phyloP scores from a whole-genome alignment of 2,113 vertebrate genomes.

The Zingel zingel region DNA sequence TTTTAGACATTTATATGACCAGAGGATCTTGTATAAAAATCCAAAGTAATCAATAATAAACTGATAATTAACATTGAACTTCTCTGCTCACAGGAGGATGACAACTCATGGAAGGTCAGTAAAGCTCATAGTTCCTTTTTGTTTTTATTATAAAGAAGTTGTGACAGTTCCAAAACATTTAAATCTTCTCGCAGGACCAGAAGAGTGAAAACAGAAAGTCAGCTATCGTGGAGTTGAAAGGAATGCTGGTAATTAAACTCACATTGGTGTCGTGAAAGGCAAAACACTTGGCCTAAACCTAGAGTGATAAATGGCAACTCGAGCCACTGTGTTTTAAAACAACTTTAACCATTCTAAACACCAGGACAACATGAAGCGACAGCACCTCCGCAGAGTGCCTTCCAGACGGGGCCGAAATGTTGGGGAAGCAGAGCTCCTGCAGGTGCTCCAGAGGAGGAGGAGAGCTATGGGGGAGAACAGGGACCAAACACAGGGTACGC shows the following conservation, averaged over 20 bases:
- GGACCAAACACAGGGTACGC: constrained; percentile 61
- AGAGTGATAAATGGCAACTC: background rate
- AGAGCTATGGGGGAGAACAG: constrained; percentile 73
- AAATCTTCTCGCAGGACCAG: constrained; percentile 71
- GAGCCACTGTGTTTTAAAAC: background rate
- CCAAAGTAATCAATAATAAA: background rate
- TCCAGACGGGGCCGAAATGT: constrained; percentile 72
- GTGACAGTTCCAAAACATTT: background rate
- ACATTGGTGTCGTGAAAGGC: background rate
- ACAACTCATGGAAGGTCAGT: constrained; percentile 79
- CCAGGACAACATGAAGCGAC: constrained; percentile 66
- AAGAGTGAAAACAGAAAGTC: constrained; percentile 81
- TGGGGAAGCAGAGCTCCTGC: constrained; percentile 79
- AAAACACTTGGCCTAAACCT: background rate
- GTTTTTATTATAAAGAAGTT: no score
- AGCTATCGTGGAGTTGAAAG: constrained; percentile 83
- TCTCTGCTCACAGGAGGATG: constrained; percentile 72
- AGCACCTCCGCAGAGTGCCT: constrained; percentile 26
- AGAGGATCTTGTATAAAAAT: background rate
- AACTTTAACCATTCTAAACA: background rate
- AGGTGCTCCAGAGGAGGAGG: constrained; percentile 85
- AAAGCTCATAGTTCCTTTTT: background rate
- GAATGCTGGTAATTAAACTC: constrained; percentile 81
- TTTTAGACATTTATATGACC: background rate
- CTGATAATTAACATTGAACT: background rate